These are phyloP conservation scores for Scaptodrosophila latifasciaeformis DNA, from an alignment of 2,888 invertebrate genomes.

Conservation along the genomic window DNA sequence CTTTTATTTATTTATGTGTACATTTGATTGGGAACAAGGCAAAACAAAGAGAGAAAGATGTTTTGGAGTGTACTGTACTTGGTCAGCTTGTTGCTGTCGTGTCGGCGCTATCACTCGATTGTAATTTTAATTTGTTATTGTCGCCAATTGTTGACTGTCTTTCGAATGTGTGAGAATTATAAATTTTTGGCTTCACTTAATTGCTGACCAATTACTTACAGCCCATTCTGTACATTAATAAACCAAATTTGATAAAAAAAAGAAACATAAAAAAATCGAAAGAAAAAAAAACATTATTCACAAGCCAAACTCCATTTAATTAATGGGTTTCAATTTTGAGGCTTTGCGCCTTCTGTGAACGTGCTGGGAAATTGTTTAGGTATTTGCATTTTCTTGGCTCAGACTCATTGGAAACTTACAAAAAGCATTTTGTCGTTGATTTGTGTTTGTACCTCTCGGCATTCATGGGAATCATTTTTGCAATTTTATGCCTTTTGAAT, in stretches of 20 bases:
- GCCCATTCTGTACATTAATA: not conserved
- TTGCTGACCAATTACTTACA: conserved; percentile 12
- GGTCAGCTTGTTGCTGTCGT: not conserved
- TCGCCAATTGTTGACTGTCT: conserved; percentile 47
- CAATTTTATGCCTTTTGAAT: conserved; percentile 57
- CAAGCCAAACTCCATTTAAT: conserved; percentile 43
- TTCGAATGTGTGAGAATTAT: conserved; percentile 42
- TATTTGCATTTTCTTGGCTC: conserved; percentile 52
- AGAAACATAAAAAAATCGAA: conserved; percentile 38
- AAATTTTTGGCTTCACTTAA: no score
- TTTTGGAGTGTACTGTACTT: not conserved
- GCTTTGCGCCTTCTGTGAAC: conserved; percentile 52
- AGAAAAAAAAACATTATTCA: conserved; percentile 33
- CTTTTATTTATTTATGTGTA: conserved; percentile 47
- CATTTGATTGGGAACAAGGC: not conserved
- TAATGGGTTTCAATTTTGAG: no score
- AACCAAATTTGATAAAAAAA: not conserved
- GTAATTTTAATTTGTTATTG: conserved; percentile 59
- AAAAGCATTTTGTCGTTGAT: conserved; percentile 35
- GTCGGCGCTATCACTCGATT: conserved; percentile 25
- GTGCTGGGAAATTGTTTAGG: conserved; percentile 61
- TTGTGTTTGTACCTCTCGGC: conserved; percentile 43
- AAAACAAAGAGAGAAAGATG: no score
- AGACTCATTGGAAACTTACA: not conserved
- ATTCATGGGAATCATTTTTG: conserved; percentile 66